Base-by-base conservation (phyloP, 2,797 vertebrate genomes). In the Mus spretus region DNA sequence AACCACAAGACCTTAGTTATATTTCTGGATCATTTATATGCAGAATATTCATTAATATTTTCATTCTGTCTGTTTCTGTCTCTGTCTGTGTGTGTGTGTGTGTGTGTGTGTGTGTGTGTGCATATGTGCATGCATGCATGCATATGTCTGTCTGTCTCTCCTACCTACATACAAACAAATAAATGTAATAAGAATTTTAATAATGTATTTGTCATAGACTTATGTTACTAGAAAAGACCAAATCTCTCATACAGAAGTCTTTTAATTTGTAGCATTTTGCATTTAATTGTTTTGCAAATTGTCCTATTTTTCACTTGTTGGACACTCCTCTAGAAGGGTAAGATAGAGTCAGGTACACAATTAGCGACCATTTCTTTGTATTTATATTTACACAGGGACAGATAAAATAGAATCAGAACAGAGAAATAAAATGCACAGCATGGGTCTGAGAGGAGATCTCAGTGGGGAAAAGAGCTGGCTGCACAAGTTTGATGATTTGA, bases 231-330 rank as follows among this genome's bases (percentile, higher is more conserved):
- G 40, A 90, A 93, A 89, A 20, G 53, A 85, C 37, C 74, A 92
- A 44, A 80, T 28, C 34, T 93, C 59, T 75, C 40, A 65, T 77
- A 75, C 0, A 19, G 20, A 7, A 72, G 3, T 5, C 44, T 34
- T 24, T 94, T 13, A 57, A 86, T 67, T 83, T 83, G 92, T 0
- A 91, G 44, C 86, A 2, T 65, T 78, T 44, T 24, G 44, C 3
- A 93, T 86, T 89, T 26, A 83, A 55, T 88, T 40, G 91, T 55
- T 91, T 20, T 84, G 44, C 15, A 91, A 94, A 93, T 61, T 89
- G 28, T 37, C 82, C 90, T 89, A 47, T 12, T 22, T 95, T 9
- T 28, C 47, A 83, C 19, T 11, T 77, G 10, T 26, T 44, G 20
- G 22, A 1, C 12, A 82, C 11, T 93, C 28, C 34, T 91, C n/a